A percentile compares a stretch with the other conserved stretches of the same genome.
These are phyloP conservation scores for Eulacestoma nigropectus DNA, from an alignment of 2,113 vertebrate genomes.

Conservation along the genomic window DNA sequence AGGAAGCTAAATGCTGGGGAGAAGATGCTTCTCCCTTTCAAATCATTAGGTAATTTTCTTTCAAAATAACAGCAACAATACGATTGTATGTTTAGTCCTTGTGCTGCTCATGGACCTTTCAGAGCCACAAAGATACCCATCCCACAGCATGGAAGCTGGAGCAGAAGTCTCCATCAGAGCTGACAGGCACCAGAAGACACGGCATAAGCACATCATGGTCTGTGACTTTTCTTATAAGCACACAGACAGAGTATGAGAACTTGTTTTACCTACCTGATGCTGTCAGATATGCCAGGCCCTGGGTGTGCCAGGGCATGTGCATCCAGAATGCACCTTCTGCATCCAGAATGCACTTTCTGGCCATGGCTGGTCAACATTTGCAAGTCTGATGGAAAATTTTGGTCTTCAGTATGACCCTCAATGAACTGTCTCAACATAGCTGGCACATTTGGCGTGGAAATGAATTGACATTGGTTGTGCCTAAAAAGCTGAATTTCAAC, in stretches of 20 bases:
- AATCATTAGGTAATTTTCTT: not conserved
- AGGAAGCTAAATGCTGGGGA: not conserved
- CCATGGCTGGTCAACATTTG: not conserved
- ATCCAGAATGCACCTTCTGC: not conserved
- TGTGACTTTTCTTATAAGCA: not conserved
- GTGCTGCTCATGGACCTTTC: not conserved
- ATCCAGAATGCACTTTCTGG: not conserved
- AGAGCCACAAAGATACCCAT: not conserved
- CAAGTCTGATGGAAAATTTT: not conserved
- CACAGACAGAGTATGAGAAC: not conserved
- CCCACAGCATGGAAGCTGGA: not conserved
- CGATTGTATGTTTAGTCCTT: not conserved
- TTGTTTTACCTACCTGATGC: not conserved
- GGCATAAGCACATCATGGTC: not conserved
- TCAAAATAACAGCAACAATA: not conserved
- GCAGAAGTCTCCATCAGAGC: not conserved
- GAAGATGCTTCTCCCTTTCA: not conserved
- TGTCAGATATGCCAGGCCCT: not conserved
- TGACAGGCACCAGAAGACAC: not conserved
- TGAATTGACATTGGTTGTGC: not conserved
- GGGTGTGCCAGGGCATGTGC: not conserved
- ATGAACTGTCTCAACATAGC: not conserved
- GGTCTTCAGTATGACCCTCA: not conserved
- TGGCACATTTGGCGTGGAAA: not conserved
- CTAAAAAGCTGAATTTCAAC: not conserved